Base-by-base conservation (phyloP, 37 sponge, comb jelly and placozoan species). In the Oopsacas minuta region DNA sequence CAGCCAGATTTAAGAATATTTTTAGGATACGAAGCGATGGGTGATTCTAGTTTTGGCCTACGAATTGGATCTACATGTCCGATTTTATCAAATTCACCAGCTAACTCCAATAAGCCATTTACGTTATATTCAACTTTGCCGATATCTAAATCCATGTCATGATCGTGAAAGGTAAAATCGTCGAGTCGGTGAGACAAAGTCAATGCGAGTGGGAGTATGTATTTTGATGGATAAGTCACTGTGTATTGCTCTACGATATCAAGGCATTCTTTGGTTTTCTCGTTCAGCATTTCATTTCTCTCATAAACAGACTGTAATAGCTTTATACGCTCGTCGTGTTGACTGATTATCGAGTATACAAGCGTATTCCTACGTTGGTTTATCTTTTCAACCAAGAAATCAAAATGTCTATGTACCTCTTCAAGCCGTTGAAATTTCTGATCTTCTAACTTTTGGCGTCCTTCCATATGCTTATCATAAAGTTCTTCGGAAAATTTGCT, bases 161-260 rank as follows among this genome's bases (percentile, higher is more conserved):
- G 75, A 12, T 61, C 22, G 30, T 61, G 75, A 34, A 61, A 61
- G 28, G 22, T 34, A 3, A 61, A n/a, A 3, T 61, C 75, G 30
- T 61, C 75, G 1, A 61, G 75, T 61, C 75, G 7, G 30, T 61
- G 75, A 7, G 30, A 32, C 32, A 61, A 34, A 7, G 75, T 61
- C 75, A 61, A 32, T 5, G 75, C 75, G 75, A 61, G 75, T 32
- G 75, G 75, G 5, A 61, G 75, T 25, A 61, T 61, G 75, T 61
- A 61, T 12, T 61, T 61, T 3, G 75, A 3, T 34, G 75, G 75
- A 12, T 61, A 61, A 7, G 75, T 61, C 75, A 61, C 75, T 3
- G 75, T 61, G 75, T 61, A 61, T 61, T 61, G 32, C 30, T 61
- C 28, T 7, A 61, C 28, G 32, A 25, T 61, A 3, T 61, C 75